Evolutionary conservation across 2,797 vertebrate species (phyloP), one percentile per base, ranked within the genome.

Genomic region (Myripristis murdjan): DNA sequence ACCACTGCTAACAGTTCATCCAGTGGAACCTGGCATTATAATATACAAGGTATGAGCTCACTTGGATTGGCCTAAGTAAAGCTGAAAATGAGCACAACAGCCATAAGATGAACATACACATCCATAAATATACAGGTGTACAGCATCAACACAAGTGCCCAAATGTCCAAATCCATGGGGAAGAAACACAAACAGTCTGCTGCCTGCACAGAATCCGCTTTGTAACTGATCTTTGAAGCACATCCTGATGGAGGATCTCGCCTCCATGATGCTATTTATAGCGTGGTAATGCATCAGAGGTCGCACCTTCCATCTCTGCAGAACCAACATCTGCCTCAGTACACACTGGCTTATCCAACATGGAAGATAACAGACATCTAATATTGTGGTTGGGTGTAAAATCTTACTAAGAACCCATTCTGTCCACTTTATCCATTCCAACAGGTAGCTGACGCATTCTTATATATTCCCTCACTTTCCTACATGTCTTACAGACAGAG

Each of bases 231-330:
- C 89, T 90, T 88, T 87, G 87, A 89, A 89, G 87, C 69, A 35
- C 78, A 79, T 90, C 87, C 85, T 89, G 87, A 89, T 85, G 85
- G 88, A 91, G 89, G 88, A 90, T 90, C 86, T 90, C 49, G 87
- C 87, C 83, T 88, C 74, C 7, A 51, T 86, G 82, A 67, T 16
- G 75, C 89, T 94, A 93, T 94, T 92, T 93, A 89, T 94, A 92
- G 89, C 82, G 74, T 60, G 74, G 88, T 89, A 92, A 93, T 92
- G 90, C 89, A 92, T 91, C 88, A 83, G 87, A 89, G 88, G 91
- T 92, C 78, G 53, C 87, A 91, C 89, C 87, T 92, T 87, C 85
- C 75, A 85, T 90, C 76, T 91, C 89, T 63, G 79, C 89, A 87
- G 81, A 86, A 84, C 75, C 86, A 90, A 86, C 91, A 91, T 91